Conservation (phyloP, 1,140 invertebrate species). For the Arion vulgaris region DNA sequence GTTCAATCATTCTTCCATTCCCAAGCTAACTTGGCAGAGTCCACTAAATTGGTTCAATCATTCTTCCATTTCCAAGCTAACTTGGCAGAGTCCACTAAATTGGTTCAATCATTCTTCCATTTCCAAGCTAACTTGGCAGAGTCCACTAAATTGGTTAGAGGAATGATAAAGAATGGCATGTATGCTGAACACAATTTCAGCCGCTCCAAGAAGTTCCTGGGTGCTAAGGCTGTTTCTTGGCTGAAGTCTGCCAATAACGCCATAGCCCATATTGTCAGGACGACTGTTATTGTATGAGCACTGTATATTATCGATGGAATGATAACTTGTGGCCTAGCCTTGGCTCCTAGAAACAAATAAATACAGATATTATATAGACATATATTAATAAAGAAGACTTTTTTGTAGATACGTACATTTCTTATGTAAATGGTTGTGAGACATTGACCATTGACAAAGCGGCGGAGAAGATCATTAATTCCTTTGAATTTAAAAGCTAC, state of each 20-base stretch:
- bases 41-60: constrained; percentile 40
- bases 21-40: constrained; percentile 39
- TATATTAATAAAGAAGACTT: too few species aligned
- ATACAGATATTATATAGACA: too few species aligned
- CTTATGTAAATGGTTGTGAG: too few species aligned
- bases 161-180: constrained; percentile 52
- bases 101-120: constrained; percentile 17
- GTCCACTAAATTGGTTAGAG: constrained; percentile 49
- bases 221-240: constrained; percentile 38
- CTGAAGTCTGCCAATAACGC: constrained; percentile 52
- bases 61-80: constrained; percentile 1
- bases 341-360: constrained; percentile 42
- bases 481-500: too few species aligned
- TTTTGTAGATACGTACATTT: too few species aligned
- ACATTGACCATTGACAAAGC: too few species aligned
- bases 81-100: constrained; percentile 49
- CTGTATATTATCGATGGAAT: constrained; percentile 58
- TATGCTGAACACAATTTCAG: constrained; percentile 51
- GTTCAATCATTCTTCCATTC: not conserved
- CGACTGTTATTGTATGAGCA: constrained; percentile 56
- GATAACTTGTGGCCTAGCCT: constrained; percentile 48
- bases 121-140: constrained; percentile 29
- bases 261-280: constrained; percentile 52
- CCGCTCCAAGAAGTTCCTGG: constrained; percentile 44
- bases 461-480: too few species aligned